A percentile compares a stretch with the other conserved stretches of the same genome.
These are phyloP conservation scores for Mechanitis messenoides DNA, from an alignment of 2,888 invertebrate species.

Conservation along the genomic window DNA sequence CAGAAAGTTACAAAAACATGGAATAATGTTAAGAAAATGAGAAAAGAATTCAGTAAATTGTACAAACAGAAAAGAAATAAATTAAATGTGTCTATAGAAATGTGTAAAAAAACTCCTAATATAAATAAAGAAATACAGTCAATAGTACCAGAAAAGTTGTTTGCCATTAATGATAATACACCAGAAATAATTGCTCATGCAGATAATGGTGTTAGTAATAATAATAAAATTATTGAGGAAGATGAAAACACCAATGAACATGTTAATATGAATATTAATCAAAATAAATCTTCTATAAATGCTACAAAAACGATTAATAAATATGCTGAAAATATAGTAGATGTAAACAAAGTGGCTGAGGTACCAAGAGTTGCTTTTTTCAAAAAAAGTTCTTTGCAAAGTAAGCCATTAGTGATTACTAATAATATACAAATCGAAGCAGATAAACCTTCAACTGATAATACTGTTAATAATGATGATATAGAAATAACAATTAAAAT, in stretches of 20 bases:
- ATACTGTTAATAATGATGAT: conserved; percentile 43
- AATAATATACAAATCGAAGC: conserved; percentile 22
- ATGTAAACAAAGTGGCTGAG: not conserved
- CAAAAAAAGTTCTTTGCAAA: conserved; percentile 5
- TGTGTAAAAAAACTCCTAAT: conserved; percentile 49
- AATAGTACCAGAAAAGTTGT: conserved; percentile 9
- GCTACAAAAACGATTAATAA: conserved; percentile 8
- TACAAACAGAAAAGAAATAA: conserved; percentile 60
- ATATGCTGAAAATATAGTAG: conserved; percentile 3
- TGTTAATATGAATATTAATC: conserved; percentile 8
- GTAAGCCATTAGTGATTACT: not conserved
- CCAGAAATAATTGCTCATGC: conserved; percentile 30
- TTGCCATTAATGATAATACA: conserved; percentile 45
- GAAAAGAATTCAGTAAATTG: conserved; percentile 64
- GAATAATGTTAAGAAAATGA: conserved; percentile 67
- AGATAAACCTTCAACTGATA: conserved; percentile 33
- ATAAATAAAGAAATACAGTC: conserved; percentile 30
- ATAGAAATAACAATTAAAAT: conserved; percentile 64
- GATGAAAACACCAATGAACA: conserved; percentile 13
- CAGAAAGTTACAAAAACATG: conserved; percentile 53
- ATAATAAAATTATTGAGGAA: conserved; percentile 1
- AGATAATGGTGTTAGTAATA: conserved; percentile 19
- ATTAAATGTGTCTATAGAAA: conserved; percentile 68
- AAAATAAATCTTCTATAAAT: conserved; percentile 1
- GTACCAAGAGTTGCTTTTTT: conserved; percentile 2